Conservation (phyloP, 2,797 vertebrate species). For the Rhinogobio ventralis region DNA sequence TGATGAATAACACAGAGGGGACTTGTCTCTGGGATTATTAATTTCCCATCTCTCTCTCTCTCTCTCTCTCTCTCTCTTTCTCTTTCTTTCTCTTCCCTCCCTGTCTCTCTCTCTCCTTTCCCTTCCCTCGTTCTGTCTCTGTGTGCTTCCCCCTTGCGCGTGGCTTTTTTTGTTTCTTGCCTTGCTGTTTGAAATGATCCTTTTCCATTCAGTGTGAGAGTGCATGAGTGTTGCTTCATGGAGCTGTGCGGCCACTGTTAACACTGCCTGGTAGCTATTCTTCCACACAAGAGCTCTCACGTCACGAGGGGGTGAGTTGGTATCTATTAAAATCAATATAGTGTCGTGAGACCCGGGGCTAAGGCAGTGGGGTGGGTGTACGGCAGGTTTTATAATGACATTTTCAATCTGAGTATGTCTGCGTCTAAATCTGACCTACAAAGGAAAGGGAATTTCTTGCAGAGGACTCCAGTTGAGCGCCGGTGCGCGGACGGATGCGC, state of each 20-base stretch:
- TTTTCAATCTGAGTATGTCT: conserved; percentile 71
- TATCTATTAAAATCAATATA: conserved; percentile 72
- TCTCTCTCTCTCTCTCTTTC: conserved; percentile 67
- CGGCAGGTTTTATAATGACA: conserved; percentile 55
- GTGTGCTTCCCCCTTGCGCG: conserved; percentile 63
- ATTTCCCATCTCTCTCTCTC: conserved; percentile 81
- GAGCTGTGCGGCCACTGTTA: conserved; percentile 77
- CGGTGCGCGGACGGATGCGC: conserved; percentile 33
- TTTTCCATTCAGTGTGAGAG: conserved; percentile 57
- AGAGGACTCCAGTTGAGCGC: conserved; percentile 40
- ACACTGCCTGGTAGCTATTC: conserved; percentile 72
- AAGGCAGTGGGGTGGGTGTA: conserved; percentile 48
- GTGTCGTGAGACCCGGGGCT: conserved; percentile 42
- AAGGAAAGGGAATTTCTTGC: conserved; percentile 62
- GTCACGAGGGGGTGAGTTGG: conserved; percentile 84
- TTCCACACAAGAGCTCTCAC: conserved; percentile 76
- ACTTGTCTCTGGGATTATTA: conserved; percentile 89
- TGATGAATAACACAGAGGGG: conserved; percentile 86
- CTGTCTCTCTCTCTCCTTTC: neutral
- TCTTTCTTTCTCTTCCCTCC: neutral
- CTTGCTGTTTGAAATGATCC: conserved; percentile 55
- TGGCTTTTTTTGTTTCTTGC: conserved; percentile 64
- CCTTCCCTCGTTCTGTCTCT: conserved; percentile 16
- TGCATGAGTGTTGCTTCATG: conserved; percentile 70
- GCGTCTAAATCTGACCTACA: conserved; percentile 70